Evolutionary conservation across 1,140 invertebrate species (phyloP), one percentile per base, ranked within the genome.

Genomic region (Epicauta chinensis): DNA sequence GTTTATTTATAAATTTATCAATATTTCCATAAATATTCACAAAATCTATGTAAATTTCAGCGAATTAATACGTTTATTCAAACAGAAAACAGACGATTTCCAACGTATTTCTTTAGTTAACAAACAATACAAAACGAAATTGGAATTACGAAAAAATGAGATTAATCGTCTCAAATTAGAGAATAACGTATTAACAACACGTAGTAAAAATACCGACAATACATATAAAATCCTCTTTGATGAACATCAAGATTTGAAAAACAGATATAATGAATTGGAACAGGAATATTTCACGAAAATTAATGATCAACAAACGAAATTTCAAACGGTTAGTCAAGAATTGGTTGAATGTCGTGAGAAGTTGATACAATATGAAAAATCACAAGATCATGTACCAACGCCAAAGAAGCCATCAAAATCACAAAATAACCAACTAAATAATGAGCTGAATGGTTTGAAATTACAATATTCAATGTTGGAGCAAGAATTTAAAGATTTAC

Each of bases 111-210:
- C 16, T 36, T 15, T 55, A 13, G 16, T 23, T 12, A 29, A 23
- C 7, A 31, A 44, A 31, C 45, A 47, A 23, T 38, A 38, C 31
- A 50, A 55, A 23, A 23, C 15, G 34, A 11, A 30, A 44, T 31
- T 46, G 3, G 32, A 55, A 39, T 15, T 46, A 44, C 23, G 16
- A n/a, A 36, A 45, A 39, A 44, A 34, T 43, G 46, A 54, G 35
- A 34, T 42, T 31, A 40, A 39, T 38, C 32, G 45, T 17, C 16
- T 38, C 2, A 55, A 44, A 17, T 14, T 42, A 10, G 37, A 42
- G 31, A 50, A 55, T 38, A 46, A 47, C 3, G 23, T 37, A 23
- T 12, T 47, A 11, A 15, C 35, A 37, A 17, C 12, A 13, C 14
- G 34, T 37, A 23, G 36, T 14, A 37, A 16, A 38, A 12, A 15